Percentiles rank a stretch among this genome's conserved stretches.
phyloP scores from a whole-genome alignment of 2,888 invertebrate species.

The Torymus auratus region DNA sequence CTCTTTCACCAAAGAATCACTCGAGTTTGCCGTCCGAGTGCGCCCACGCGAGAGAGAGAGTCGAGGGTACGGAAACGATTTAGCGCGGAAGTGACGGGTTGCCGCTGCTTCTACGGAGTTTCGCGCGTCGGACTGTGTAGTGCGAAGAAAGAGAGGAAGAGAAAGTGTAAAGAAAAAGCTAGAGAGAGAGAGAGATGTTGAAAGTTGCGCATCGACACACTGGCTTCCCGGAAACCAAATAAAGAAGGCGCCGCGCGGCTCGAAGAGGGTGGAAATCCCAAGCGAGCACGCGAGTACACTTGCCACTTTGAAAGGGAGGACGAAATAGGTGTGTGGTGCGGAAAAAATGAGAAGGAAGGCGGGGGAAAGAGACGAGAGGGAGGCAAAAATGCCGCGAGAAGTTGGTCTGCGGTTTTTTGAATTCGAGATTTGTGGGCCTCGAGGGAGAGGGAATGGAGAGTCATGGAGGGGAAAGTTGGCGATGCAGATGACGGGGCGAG shows the following conservation, averaged over 20 bases:
- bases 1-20: slow-evolving; percentile 15
- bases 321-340: no score
- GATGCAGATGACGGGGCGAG: no score
- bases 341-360: neutral
- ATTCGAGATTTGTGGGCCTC: slow-evolving; percentile 4
- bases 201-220: slow-evolving; percentile 27
- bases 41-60: neutral
- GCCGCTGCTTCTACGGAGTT: neutral
- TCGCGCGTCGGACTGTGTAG: slow-evolving; percentile 7
- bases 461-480: neutral
- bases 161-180: neutral
- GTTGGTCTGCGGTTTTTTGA: neutral
- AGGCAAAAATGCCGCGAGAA: neutral
- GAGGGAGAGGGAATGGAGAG: slow-evolving; percentile 7
- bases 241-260: slow-evolving; percentile 19
- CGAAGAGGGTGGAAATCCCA: slow-evolving; percentile 16
- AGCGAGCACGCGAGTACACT: neutral
- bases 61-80: slow-evolving; percentile 40
- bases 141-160: neutral
- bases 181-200: slow-evolving; percentile 6
- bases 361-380: neutral
- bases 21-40: slow-evolving; percentile 4
- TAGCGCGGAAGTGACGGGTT: slow-evolving; percentile 36
- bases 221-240: slow-evolving; percentile 27
- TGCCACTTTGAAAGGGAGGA: slow-evolving; percentile 15